Evolutionary conservation across 2,797 vertebrate genomes (phyloP).

Genomic region (Poliocrania exsul): DNA sequence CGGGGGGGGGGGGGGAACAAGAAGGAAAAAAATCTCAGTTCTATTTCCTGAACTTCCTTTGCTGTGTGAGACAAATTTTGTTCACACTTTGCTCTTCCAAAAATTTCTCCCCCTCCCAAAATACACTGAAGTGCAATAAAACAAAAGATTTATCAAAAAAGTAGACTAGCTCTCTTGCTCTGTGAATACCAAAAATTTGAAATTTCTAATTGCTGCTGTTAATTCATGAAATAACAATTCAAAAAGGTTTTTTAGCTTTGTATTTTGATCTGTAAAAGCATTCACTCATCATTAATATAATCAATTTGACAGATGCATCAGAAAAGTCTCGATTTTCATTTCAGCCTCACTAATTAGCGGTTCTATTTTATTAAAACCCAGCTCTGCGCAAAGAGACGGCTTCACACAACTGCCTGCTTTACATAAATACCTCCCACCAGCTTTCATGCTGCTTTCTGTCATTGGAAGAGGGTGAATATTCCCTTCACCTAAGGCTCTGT

Average conservation of each 20-base stretch:
- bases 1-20: no score
- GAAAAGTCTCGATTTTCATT: background rate
- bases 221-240: background rate
- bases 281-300: background rate
- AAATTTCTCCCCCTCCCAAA: background rate
- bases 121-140: background rate
- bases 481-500: background rate
- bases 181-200: background rate
- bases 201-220: background rate
- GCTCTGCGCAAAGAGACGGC: background rate
- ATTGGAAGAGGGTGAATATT: background rate
- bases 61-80: background rate
- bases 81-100: background rate
- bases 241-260: background rate
- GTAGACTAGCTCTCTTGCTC: background rate
- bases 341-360: background rate
- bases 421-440: background rate
- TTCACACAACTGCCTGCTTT: background rate
- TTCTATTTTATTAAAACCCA: constrained; percentile 8
- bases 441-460: background rate
- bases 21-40: background rate
- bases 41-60: background rate
- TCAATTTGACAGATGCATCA: constrained; percentile 19
- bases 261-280: background rate
- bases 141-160: background rate